These are phyloP conservation scores for Lathamus discolor DNA, from an alignment of 2,113 vertebrate genomes.

Conservation along the genomic window DNA sequence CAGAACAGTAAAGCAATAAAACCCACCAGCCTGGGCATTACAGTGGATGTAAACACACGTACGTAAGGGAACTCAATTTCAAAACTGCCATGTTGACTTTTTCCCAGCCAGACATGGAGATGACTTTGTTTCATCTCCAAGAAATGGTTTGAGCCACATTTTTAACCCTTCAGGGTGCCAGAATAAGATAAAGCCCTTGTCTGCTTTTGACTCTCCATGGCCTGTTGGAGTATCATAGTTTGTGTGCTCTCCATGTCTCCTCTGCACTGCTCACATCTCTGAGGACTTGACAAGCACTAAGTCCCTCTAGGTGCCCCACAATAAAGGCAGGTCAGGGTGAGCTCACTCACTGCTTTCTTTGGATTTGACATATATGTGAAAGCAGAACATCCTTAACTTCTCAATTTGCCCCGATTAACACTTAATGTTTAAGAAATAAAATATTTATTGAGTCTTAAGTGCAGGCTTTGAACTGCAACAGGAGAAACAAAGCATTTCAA, in stretches of 20 bases:
- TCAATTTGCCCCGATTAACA: background rate
- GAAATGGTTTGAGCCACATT: background rate
- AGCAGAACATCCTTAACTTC: background rate
- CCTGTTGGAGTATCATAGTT: accelerated
- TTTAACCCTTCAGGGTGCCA: background rate
- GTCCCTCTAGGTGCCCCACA: too few relatives aligned
- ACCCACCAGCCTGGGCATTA: background rate
- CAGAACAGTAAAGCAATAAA: background rate
- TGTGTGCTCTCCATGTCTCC: background rate
- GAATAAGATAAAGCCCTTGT: background rate
- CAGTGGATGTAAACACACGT: background rate
- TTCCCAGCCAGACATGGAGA: background rate
- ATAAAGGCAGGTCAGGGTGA: background rate
- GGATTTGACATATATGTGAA: background rate
- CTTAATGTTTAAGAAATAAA: background rate
- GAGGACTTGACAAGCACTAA: too few relatives aligned
- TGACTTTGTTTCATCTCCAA: background rate
- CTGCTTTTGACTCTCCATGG: background rate
- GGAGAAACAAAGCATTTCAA: background rate
- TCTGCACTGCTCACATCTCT: background rate
- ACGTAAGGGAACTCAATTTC: background rate
- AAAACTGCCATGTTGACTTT: background rate
- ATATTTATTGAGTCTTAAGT: background rate
- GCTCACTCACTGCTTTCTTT: background rate
- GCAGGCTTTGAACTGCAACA: background rate